Evolutionary conservation across 2,797 vertebrate species (phyloP).

Genomic region (Sebastes paucispinis): DNA sequence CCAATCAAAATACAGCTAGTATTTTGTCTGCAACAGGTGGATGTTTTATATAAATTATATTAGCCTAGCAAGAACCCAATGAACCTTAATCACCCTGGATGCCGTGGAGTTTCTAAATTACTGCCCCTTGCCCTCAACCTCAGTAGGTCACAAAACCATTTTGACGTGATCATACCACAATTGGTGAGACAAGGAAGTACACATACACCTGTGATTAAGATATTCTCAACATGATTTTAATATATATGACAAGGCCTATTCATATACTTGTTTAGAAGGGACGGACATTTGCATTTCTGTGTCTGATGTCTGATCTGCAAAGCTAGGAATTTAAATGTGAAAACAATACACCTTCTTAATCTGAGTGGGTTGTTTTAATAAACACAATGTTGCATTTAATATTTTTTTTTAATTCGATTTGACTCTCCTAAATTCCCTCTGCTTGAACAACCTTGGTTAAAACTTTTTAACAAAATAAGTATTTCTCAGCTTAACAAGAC

Average conservation of each 20-base stretch:
- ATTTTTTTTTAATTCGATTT: too few relatives aligned
- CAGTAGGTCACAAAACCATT: background rate
- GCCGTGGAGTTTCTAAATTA: background rate
- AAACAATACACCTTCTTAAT: too few relatives aligned
- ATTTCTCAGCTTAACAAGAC: too few relatives aligned
- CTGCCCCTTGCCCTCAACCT: background rate
- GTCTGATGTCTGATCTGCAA: too few relatives aligned
- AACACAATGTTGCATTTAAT: too few relatives aligned
- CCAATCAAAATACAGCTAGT: background rate
- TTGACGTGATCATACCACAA: background rate
- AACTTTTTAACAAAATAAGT: too few relatives aligned
- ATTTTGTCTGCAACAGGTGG: constrained; percentile 3
- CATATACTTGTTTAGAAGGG: too few relatives aligned
- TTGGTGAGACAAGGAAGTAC: background rate
- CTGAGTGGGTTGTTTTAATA: too few relatives aligned
- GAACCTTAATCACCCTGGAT: background rate
- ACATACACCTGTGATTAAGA: background rate
- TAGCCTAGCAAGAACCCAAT: background rate
- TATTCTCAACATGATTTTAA: background rate
- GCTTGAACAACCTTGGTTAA: too few relatives aligned
- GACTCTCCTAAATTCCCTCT: too few relatives aligned
- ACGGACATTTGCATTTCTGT: too few relatives aligned
- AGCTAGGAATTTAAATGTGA: too few relatives aligned
- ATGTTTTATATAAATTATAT: background rate
- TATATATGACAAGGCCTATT: background rate